Conservation (phyloP, 2,113 vertebrate species). For the Stigmatopora argus region DNA sequence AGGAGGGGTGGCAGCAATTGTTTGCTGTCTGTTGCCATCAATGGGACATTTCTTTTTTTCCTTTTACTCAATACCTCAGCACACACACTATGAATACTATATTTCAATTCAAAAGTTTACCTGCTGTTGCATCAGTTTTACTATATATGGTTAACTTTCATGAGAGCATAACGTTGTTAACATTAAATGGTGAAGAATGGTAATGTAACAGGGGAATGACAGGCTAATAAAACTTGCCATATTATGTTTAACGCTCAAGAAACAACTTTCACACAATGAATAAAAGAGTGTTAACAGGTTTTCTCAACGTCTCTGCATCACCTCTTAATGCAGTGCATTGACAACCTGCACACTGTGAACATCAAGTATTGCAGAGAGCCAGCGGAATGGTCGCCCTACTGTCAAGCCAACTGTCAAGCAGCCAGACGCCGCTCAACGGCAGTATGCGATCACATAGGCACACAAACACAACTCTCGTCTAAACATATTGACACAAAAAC, state of each 20-base stretch:
- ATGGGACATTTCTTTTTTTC: too few relatives aligned
- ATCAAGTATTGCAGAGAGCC: conserved; percentile 50
- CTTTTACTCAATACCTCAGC: neutral
- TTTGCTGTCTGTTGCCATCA: too few relatives aligned
- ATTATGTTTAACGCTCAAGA: neutral
- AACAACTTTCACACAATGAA: conserved; percentile 10
- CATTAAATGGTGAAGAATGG: neutral
- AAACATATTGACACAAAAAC: conserved; percentile 24
- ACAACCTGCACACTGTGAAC: conserved; percentile 21
- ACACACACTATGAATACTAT: neutral
- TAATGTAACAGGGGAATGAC: conserved; percentile 2
- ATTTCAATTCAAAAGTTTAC: neutral
- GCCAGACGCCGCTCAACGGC: conserved; percentile 19
- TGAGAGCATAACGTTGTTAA: neutral
- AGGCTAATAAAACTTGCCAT: neutral
- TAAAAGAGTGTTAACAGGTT: conserved; percentile 15
- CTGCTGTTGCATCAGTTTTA: neutral
- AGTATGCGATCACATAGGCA: conserved; percentile 29
- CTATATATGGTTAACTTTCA: neutral
- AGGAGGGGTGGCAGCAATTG: too few relatives aligned
- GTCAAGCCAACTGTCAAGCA: conserved; percentile 44
- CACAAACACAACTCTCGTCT: conserved; percentile 6
- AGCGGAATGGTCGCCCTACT: conserved; percentile 38
- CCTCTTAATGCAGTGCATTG: conserved; percentile 12
- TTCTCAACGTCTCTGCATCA: conserved; percentile 15